Percentiles rank a stretch among this genome's conserved stretches.
Evolutionary conservation across 2,888 invertebrate genomes (phyloP).

Genomic region (Diarsia mendica): DNA sequence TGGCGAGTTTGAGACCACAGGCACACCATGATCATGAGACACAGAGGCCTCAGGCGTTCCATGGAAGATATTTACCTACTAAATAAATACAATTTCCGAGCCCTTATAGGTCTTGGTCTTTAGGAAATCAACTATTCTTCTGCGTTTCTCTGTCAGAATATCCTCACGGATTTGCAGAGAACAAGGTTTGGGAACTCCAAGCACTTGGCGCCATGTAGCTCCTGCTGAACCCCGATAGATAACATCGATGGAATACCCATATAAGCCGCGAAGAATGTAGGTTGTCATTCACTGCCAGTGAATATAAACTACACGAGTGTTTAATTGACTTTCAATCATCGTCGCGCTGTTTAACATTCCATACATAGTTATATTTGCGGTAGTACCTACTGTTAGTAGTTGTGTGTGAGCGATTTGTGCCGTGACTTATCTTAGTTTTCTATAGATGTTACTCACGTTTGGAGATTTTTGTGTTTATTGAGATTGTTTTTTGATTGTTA

Average conservation of each 20-base stretch:
- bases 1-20: too few species aligned
- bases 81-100: too few species aligned
- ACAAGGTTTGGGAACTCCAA: background rate
- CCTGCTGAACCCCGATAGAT: background rate
- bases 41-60: too few species aligned
- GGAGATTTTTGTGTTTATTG: background rate
- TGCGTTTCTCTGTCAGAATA: background rate
- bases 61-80: too few species aligned
- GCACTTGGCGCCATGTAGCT: background rate
- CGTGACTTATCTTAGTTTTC: conserved; percentile 23
- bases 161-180: background rate
- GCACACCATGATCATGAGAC: too few species aligned
- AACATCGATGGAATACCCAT: conserved; percentile 8
- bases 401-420: conserved; percentile 1
- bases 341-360: conserved; percentile 51
- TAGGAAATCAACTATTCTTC: background rate
- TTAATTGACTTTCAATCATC: conserved; percentile 48
- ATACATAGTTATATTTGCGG: conserved; percentile 25
- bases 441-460: conserved; percentile 9
- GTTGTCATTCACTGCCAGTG: conserved; percentile 21
- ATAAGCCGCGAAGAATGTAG: conserved; percentile 21
- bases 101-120: too few species aligned
- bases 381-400: background rate
- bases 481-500: background rate
- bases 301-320: conserved; percentile 37